These are phyloP conservation scores for Orgyia antiqua DNA, from an alignment of 2,888 invertebrate genomes.

Conservation along the genomic window DNA sequence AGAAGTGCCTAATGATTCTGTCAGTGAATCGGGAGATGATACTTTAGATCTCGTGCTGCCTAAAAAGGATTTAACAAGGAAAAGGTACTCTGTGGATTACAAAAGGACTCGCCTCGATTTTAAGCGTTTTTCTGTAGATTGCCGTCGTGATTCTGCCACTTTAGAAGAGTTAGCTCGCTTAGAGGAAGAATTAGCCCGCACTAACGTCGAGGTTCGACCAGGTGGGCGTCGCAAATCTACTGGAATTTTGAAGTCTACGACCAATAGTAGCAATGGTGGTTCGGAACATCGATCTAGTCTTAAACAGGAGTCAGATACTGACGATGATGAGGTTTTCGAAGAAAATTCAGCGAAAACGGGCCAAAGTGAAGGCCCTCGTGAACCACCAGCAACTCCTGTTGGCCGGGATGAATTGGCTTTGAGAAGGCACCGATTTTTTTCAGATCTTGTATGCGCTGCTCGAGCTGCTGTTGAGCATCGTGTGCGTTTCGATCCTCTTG, in stretches of 20 bases:
- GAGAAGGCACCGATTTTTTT: constrained; percentile 86
- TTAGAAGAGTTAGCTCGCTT: constrained; percentile 57
- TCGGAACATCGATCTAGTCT: constrained; percentile 39
- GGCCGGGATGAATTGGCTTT: constrained; percentile 88
- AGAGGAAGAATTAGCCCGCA: constrained; percentile 60
- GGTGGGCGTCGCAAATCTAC: constrained; percentile 60
- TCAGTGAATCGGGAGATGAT: constrained; percentile 41
- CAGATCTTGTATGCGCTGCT: constrained; percentile 85
- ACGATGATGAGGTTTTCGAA: constrained; percentile 82
- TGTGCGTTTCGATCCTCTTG: constrained; percentile 86
- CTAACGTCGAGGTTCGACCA: constrained; percentile 58
- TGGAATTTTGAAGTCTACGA: constrained; percentile 65
- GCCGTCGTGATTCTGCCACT: constrained; percentile 56
- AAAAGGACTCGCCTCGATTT: constrained; percentile 59
- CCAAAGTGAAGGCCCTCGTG: constrained; percentile 74
- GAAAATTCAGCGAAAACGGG: constrained; percentile 48
- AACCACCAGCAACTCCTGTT: constrained; percentile 86
- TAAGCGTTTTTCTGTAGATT: constrained; percentile 67
- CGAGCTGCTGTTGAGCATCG: constrained; percentile 85
- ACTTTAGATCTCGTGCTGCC: constrained; percentile 40
- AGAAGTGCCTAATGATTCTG: constrained; percentile 31
- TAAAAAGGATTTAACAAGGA: constrained; percentile 51
- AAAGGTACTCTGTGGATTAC: constrained; percentile 65
- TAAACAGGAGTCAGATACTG: constrained; percentile 46
- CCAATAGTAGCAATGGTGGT: constrained; percentile 51